phyloP scores from a whole-genome alignment of 2,113 vertebrate species.

The chimpanzee (Pan troglodytes) region NHGRI_mPanTro3-v2.1_pri NC_072413.2:84691001-84691500 shows the following conservation, averaged over 20 bases:
- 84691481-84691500: not conserved
- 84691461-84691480: not conserved
- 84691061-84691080: conserved; percentile 52
- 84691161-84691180: conserved; percentile 14
- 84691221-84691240: not conserved
- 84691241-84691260: not conserved
- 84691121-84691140: conserved; percentile 27
- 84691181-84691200: not conserved
- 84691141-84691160: conserved; percentile 22
- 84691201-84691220: not conserved
- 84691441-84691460: not conserved
- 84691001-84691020: conserved; percentile 59
- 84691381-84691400: not conserved
- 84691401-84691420: not conserved
- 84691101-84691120: conserved; percentile 66
- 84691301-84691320: not conserved
- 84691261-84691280: not conserved
- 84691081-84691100: conserved; percentile 76
- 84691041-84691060: conserved; percentile 42
- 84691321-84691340: not conserved
- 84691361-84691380: not conserved
- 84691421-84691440: not conserved
- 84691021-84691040: conserved; percentile 66
- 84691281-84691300: not conserved
- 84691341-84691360: not conserved